A percentile compares a stretch with the other conserved stretches of the same genome.
These are phyloP conservation scores for Drosophila pseudotakahashii DNA, from an alignment of 2,888 invertebrate species.

Conservation along the genomic window DNA sequence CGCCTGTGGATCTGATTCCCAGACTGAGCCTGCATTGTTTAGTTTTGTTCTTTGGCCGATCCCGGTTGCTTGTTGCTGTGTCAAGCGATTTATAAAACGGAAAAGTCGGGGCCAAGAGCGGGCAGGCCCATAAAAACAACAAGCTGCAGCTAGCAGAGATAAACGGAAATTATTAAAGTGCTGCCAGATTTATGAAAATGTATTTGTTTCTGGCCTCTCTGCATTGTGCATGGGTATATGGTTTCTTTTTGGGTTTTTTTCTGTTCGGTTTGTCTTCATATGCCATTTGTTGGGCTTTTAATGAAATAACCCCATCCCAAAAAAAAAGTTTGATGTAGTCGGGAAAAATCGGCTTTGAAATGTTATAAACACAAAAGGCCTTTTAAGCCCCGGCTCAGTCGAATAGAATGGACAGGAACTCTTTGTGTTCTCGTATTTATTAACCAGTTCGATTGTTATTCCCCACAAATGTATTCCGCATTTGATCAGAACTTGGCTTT, in stretches of 20 bases:
- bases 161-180: constrained; percentile 80
- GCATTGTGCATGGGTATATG: constrained; percentile 32
- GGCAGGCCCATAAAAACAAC: constrained; percentile 54
- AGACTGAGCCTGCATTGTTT: constrained; percentile 46
- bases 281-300: constrained; percentile 42
- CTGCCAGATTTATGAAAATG: constrained; percentile 77
- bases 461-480: constrained; percentile 10
- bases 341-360: constrained; percentile 15
- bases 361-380: constrained; percentile 17
- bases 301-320: constrained; percentile 13
- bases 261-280: constrained; percentile 21
- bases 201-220: constrained; percentile 39
- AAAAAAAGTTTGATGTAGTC: neutral
- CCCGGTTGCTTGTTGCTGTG: constrained; percentile 51
- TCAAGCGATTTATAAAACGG: constrained; percentile 79
- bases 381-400: constrained; percentile 5
- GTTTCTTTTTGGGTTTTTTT: constrained; percentile 18
- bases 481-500: constrained; percentile 13
- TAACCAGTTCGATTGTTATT: constrained; percentile 4
- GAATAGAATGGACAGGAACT: neutral
- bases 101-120: constrained; percentile 43
- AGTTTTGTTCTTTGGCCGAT: constrained; percentile 45
- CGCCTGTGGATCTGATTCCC: constrained; percentile 20
- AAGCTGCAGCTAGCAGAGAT: constrained; percentile 66
- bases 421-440: neutral